Percentiles rank a stretch among this genome's conserved stretches.
phyloP scores from a whole-genome alignment of 1,140 invertebrate genomes.

The Drosophila serrata region DNA sequence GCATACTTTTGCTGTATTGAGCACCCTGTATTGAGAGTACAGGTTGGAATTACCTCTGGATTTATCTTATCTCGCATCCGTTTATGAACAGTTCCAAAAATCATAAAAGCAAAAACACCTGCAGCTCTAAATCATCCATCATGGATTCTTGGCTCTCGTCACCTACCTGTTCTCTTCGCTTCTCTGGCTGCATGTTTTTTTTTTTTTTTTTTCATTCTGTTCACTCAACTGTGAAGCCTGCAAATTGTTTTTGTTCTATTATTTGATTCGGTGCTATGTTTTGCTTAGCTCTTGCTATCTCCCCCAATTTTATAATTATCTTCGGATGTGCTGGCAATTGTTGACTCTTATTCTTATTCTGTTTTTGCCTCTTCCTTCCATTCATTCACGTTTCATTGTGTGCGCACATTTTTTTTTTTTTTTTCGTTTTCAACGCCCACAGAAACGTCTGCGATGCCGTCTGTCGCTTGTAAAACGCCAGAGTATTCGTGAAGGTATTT shows the following conservation, averaged over 20 bases:
- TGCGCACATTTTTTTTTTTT: conserved; percentile 21
- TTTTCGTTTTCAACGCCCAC: conserved; percentile 33
- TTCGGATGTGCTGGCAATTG: conserved; percentile 39
- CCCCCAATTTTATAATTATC: conserved; percentile 52
- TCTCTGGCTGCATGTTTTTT: neutral
- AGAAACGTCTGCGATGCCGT: conserved; percentile 42
- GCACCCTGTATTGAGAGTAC: conserved; percentile 9
- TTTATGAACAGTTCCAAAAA: conserved; percentile 3
- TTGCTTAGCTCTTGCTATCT: conserved; percentile 30
- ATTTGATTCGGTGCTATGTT: conserved; percentile 14
- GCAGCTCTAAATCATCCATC: conserved; percentile 19
- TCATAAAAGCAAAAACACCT: conserved; percentile 33
- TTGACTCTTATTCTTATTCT: conserved; percentile 32
- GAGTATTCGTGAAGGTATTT: conserved; percentile 4
- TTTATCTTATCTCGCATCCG: conserved; percentile 29
- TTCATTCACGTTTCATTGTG: conserved; percentile 18
- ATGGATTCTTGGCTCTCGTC: conserved; percentile 15
- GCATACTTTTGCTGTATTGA: neutral
- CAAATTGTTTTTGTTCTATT: conserved; percentile 59
- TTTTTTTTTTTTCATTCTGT: neutral
- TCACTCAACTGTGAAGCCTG: conserved; percentile 72
- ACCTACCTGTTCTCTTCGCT: conserved; percentile 2
- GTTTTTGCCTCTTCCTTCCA: conserved; percentile 19
- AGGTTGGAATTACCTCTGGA: conserved; percentile 15
- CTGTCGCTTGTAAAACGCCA: conserved; percentile 36